Evolutionary conservation across 2,888 invertebrate genomes (phyloP).

Genomic region (Congeria kusceri): DNA sequence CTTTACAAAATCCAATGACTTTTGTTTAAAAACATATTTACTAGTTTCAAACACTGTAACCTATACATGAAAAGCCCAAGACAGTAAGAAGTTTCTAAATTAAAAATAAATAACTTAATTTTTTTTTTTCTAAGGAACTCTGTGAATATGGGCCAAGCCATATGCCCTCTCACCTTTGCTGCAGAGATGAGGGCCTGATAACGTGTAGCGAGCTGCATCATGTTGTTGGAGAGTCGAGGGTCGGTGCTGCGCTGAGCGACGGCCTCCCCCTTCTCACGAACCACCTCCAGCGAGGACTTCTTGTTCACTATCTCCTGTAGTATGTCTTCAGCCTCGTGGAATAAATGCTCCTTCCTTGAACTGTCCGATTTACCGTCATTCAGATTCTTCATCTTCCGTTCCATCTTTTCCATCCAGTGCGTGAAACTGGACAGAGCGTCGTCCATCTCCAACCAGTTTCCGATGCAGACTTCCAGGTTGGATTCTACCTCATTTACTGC

Average conservation of each 20-base stretch:
- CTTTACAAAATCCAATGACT: no score
- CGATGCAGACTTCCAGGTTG: conserved; percentile 94
- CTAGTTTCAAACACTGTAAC: no score
- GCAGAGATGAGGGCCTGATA: conserved; percentile 95
- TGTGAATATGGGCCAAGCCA: no score
- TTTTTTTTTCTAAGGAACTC: no score
- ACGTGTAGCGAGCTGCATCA: conserved; percentile 96
- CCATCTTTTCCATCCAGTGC: conserved; percentile 89
- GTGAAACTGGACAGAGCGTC: conserved; percentile 94
- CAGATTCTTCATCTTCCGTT: conserved; percentile 69
- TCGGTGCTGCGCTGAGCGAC: conserved; percentile 96
- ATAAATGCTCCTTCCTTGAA: conserved; percentile 72
- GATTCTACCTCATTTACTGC: conserved; percentile 89
- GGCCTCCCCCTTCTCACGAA: conserved; percentile 96
- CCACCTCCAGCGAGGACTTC: conserved; percentile 91
- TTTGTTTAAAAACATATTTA: no score
- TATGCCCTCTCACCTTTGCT: conserved; percentile 89
- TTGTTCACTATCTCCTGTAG: conserved; percentile 79
- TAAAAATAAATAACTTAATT: no score
- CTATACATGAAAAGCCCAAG: no score
- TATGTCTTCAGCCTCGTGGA: conserved; percentile 76
- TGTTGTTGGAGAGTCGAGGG: conserved; percentile 95
- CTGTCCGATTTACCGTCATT: conserved; percentile 74
- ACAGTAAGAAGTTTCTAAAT: no score
- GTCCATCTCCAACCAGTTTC: conserved; percentile 95